Evolutionary conservation across 37 sponge, comb jelly and placozoan genomes (phyloP).

Genomic region (Tethya wilhelma): DNA sequence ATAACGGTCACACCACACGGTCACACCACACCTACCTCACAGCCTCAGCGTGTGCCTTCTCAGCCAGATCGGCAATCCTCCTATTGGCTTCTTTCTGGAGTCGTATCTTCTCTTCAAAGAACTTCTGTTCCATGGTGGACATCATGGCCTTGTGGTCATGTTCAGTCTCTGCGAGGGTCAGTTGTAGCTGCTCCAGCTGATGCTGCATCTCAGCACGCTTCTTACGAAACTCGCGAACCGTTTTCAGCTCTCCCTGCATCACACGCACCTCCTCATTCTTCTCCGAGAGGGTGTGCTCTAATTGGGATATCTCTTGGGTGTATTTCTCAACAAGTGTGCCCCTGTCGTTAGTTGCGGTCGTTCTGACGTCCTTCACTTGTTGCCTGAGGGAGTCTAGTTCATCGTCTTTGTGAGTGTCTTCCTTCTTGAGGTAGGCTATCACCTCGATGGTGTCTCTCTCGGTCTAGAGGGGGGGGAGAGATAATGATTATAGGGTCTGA

Average conservation of each 20-base stretch:
- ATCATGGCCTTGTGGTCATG: conserved; percentile 58
- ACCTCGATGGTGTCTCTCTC: conserved; percentile 97
- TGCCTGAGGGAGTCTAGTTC: conserved; percentile 33
- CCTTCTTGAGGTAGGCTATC: conserved; percentile 87
- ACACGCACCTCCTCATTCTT: conserved; percentile 53
- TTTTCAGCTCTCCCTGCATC: conserved; percentile 88
- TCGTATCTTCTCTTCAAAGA: conserved; percentile 46
- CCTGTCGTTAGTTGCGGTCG: conserved; percentile 63
- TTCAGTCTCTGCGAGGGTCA: conserved; percentile 33
- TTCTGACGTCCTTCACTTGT: conserved; percentile 71
- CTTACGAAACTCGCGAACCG: conserved; percentile 83
- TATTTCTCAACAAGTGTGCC: conserved; percentile 44
- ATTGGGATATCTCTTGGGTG: conserved; percentile 12
- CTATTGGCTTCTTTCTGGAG: conserved; percentile 92
- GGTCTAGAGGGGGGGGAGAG: conserved; percentile 41
- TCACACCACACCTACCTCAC: conserved; percentile 58
- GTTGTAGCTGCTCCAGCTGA: conserved; percentile 72
- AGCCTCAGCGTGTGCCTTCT: conserved; percentile 92
- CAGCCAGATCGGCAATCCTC: conserved; percentile 87
- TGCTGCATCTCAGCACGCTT: conserved; percentile 78
- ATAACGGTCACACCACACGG: too few species aligned
- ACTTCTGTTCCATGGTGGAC: conserved; percentile 66
- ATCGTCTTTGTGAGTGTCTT: conserved; percentile 74
- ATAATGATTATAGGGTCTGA: neutral
- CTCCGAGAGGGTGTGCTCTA: conserved; percentile 43